These are phyloP conservation scores for Microctonus aethiopoides DNA, from an alignment of 2,888 invertebrate genomes.

Conservation along the genomic window DNA sequence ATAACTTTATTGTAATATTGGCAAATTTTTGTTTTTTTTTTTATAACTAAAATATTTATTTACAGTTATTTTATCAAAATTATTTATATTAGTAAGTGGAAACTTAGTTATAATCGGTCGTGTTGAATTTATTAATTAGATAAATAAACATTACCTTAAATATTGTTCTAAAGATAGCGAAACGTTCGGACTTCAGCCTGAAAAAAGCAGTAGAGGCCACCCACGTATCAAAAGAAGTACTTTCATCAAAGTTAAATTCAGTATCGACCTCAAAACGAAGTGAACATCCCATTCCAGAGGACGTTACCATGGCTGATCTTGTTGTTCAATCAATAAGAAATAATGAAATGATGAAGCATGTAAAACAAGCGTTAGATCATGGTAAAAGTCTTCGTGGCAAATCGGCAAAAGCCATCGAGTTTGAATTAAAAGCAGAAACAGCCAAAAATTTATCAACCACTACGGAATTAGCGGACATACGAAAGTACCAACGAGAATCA, in stretches of 20 bases:
- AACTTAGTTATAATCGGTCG: neutral
- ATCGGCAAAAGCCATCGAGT: slow-evolving; percentile 79
- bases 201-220: slow-evolving; percentile 74
- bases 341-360: slow-evolving; percentile 52
- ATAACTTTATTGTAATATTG: neutral
- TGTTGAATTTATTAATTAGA: neutral
- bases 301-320: slow-evolving; percentile 49
- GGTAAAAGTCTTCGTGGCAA: slow-evolving; percentile 75
- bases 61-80: neutral
- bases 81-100: neutral
- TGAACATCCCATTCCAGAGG: slow-evolving; percentile 31
- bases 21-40: neutral
- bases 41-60: neutral
- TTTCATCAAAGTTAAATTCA: slow-evolving; percentile 51
- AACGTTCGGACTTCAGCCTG: slow-evolving; percentile 74
- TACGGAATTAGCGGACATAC: slow-evolving; percentile 65
- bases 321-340: slow-evolving; percentile 54
- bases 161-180: slow-evolving; percentile 65
- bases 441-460: slow-evolving; percentile 70
- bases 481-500: slow-evolving; percentile 60
- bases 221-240: slow-evolving; percentile 75
- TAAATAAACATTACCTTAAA: slow-evolving; percentile 24
- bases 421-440: slow-evolving; percentile 62
- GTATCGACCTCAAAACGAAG: slow-evolving; percentile 36
- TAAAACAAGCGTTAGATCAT: slow-evolving; percentile 54